Evolutionary conservation across 2,113 vertebrate species (phyloP).

Genomic region (Camelus bactrianus): DNA sequence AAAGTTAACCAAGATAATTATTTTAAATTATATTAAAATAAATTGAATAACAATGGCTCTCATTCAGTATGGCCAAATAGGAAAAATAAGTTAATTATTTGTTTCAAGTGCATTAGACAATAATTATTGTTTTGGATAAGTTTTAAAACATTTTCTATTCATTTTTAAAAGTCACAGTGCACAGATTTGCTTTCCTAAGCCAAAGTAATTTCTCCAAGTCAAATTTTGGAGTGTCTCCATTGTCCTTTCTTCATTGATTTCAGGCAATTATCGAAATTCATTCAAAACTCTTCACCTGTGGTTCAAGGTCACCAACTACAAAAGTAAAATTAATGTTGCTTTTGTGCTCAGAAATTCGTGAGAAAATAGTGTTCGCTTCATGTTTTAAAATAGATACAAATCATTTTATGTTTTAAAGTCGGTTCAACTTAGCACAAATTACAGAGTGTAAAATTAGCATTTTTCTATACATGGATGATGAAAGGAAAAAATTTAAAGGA

Average conservation of each 20-base stretch:
- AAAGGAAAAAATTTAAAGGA: not conserved
- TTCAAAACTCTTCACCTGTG: slow-evolving; percentile 41
- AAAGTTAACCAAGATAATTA: not conserved
- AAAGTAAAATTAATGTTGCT: slow-evolving; percentile 9
- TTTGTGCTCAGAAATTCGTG: not conserved
- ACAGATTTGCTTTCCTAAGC: slow-evolving; percentile 10
- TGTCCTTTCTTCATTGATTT: slow-evolving; percentile 37
- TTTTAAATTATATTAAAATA: slow-evolving; percentile 41
- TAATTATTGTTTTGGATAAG: not conserved
- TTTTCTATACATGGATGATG: not conserved
- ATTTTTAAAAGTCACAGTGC: not conserved
- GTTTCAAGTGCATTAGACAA: not conserved
- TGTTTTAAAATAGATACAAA: not conserved
- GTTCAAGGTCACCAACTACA: slow-evolving; percentile 2
- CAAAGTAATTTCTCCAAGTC: slow-evolving; percentile 57
- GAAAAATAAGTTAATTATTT: not conserved
- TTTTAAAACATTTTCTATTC: slow-evolving; percentile 3
- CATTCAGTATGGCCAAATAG: not conserved
- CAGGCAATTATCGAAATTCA: slow-evolving; percentile 42
- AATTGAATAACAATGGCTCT: not conserved
- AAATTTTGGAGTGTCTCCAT: slow-evolving; percentile 1
- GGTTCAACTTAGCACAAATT: slow-evolving; percentile 8
- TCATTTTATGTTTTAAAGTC: not conserved
- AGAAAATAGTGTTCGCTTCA: slow-evolving; percentile 21
- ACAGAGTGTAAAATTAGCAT: not conserved